Evolutionary conservation across 2,888 invertebrate genomes (phyloP).

Genomic region (Metellina segmentata): DNA sequence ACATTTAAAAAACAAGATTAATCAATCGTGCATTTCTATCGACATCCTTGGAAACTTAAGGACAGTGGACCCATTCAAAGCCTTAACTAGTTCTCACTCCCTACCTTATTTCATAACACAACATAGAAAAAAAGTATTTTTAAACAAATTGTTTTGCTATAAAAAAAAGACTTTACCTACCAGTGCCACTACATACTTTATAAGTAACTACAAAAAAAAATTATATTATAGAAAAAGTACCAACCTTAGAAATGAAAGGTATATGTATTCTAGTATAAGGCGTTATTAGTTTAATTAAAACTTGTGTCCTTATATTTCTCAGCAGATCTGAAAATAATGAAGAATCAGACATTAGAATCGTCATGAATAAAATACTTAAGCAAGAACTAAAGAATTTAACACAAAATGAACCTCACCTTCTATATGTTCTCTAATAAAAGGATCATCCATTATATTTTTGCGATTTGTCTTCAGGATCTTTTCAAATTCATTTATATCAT

Average conservation of each 20-base stretch:
- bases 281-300: slow-evolving; percentile 96
- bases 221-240: slow-evolving; percentile 20
- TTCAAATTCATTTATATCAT: slow-evolving; percentile 99
- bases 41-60: too few species aligned
- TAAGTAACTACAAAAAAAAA: too few species aligned
- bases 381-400: neutral
- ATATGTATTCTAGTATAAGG: slow-evolving; percentile 99
- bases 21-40: too few species aligned
- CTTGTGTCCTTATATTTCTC: slow-evolving; percentile 97
- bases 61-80: too few species aligned
- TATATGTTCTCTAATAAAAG: slow-evolving; percentile 98
- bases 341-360: neutral
- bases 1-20: too few species aligned
- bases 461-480: slow-evolving; percentile 94
- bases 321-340: slow-evolving; percentile 86
- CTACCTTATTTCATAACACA: too few species aligned
- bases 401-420: slow-evolving; percentile 85
- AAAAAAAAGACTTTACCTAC: too few species aligned
- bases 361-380: neutral
- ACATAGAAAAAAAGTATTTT: too few species aligned
- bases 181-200: too few species aligned
- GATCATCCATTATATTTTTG: slow-evolving; percentile 98
- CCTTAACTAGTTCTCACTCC: too few species aligned
- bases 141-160: too few species aligned
- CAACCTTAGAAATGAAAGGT: slow-evolving; percentile 93